Base-by-base conservation (phyloP, 2,888 invertebrate species). In the Troilus luridus region DNA sequence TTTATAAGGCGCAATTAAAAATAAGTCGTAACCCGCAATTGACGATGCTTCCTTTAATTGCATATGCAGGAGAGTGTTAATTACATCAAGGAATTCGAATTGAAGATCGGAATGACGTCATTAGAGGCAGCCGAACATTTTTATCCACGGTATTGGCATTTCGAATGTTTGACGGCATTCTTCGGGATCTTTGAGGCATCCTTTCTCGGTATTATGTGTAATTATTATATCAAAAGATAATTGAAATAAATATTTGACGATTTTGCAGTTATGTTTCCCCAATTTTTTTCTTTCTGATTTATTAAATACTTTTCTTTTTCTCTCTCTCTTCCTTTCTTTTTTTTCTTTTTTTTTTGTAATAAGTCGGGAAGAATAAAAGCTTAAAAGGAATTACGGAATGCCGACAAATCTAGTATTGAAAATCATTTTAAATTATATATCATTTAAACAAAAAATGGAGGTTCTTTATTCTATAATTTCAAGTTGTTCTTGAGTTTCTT, bases 151-250 rank as follows among this genome's bases (percentile, higher is more conserved):
- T 77, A 77, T 77, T 77, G 72, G 72, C 17, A 77, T 77, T 77
- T 77, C 72, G 72, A 77, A 77, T 77, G 72, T 77, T 41, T 27
- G 72, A 41, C 72, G 27, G 41, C 72, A 77, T 77, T 77, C 72
- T 77, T 77, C 72, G 72, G 72, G 41, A 27, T 77, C 72, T 77
- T 77, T 77, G 72, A 77, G 72, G 27, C 27, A 41, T 27, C 24
- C 24, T 67, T 67, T 3, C 27, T 27, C 41, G 27, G 27, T 77
- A 77, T 77, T 77, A 77, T 77, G 41, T 77, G 72, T 77, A 77
- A 77, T 77, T 77, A 77, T 77, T 77, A 41, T 77, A 77, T 77
- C 72, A 27, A 41, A 6, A 41, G 27, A 77, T 77, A 77, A 41
- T 77, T 77, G 14, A 77, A 77, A 77, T 77, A 77, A 77, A 77